phyloP scores from a whole-genome alignment of 92 coral and sea anemone species.

The Scolanthus callimorphus region DNA sequence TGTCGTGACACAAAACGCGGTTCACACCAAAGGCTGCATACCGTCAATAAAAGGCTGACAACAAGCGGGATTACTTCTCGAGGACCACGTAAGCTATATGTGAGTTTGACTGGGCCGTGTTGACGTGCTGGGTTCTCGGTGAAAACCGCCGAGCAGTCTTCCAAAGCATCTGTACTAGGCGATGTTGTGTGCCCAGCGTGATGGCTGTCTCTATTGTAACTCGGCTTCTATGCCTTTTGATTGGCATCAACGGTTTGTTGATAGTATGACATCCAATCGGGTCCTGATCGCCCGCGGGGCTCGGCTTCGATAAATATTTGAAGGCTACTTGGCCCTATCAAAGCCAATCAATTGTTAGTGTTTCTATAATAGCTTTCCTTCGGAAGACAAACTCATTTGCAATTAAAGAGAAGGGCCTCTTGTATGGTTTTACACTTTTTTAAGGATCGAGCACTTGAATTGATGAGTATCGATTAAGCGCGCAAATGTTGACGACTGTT shows the following conservation, averaged over 20 bases:
- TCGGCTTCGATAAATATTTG: slow-evolving; percentile 82
- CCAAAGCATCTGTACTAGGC: slow-evolving; percentile 82
- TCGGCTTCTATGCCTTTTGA: slow-evolving; percentile 79
- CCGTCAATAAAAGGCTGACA: background rate
- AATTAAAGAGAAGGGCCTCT: slow-evolving; percentile 57
- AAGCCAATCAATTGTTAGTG: slow-evolving; percentile 83
- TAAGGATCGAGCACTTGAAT: background rate
- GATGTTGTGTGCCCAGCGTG: slow-evolving; percentile 84
- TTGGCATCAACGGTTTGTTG: slow-evolving; percentile 91
- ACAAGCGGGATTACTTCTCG: background rate
- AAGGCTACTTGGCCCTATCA: slow-evolving; percentile 88
- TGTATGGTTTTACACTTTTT: slow-evolving; percentile 4
- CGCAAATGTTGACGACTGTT: background rate
- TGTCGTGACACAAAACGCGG: slow-evolving; percentile 26
- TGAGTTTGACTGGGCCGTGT: slow-evolving; percentile 11
- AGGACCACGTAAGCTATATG: background rate
- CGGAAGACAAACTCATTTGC: slow-evolving; percentile 79
- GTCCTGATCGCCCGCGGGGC: slow-evolving; percentile 80
- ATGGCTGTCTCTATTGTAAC: slow-evolving; percentile 83
- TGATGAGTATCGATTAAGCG: background rate
- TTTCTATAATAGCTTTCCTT: slow-evolving; percentile 76
- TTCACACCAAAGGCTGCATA: slow-evolving; percentile 24
- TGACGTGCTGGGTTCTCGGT: slow-evolving; percentile 46
- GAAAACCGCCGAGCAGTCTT: slow-evolving; percentile 67
- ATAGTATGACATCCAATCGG: slow-evolving; percentile 87